These are phyloP conservation scores for Thalassaphorura encarpata DNA, from an alignment of 1,140 invertebrate genomes.

Conservation along the genomic window DNA sequence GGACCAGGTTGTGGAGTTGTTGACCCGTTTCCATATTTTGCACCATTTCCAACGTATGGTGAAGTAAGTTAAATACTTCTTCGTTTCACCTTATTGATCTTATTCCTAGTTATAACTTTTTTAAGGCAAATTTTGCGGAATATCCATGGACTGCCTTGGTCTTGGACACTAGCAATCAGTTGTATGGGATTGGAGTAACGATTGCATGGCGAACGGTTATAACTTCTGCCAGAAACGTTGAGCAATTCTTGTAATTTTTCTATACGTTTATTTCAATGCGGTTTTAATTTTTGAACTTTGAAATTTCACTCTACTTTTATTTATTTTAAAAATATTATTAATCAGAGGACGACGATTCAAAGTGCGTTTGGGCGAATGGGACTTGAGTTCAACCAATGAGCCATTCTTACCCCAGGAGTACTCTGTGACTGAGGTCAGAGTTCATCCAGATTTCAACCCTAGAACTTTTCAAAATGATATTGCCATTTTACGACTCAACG, in stretches of 20 bases:
- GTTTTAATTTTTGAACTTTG: neutral
- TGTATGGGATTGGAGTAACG: conserved; percentile 28
- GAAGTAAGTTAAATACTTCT: conserved; percentile 17
- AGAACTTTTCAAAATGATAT: conserved; percentile 57
- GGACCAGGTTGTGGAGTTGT: conserved; percentile 24
- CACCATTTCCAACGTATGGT: conserved; percentile 24
- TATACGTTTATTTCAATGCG: neutral
- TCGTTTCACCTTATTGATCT: neutral
- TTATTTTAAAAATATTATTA: no score
- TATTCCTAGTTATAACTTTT: neutral
- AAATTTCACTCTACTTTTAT: conserved; percentile 20
- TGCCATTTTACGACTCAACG: conserved; percentile 51
- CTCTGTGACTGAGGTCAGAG: conserved; percentile 43
- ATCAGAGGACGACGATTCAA: conserved; percentile 40
- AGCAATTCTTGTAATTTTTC: neutral
- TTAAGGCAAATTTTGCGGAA: conserved; percentile 29
- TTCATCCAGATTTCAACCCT: conserved; percentile 54
- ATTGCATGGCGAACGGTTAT: conserved; percentile 18
- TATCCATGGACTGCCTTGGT: conserved; percentile 30
- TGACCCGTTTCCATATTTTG: conserved; percentile 24
- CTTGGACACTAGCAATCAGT: conserved; percentile 24
- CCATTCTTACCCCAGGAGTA: conserved; percentile 51
- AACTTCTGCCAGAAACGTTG: conserved; percentile 25
- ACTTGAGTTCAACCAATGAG: conserved; percentile 47
- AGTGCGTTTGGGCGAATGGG: conserved; percentile 58